These are phyloP conservation scores for Ptiloglossa arizonensis DNA, from an alignment of 1,140 invertebrate genomes.

Conservation along the genomic window DNA sequence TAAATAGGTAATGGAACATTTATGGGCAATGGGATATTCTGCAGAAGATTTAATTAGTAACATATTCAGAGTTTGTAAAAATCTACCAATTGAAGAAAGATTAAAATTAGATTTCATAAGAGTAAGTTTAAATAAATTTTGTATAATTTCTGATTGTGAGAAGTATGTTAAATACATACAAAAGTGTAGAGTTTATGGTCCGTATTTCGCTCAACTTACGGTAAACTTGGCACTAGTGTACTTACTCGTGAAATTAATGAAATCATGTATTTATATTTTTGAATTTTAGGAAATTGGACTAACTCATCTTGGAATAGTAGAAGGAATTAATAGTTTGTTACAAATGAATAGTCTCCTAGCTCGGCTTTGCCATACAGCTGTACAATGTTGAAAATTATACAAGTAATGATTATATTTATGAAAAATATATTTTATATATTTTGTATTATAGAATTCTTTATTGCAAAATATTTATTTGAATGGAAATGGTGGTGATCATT, in stretches of 20 bases:
- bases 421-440: slow-evolving; percentile 48
- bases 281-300: slow-evolving; percentile 92
- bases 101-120: slow-evolving; percentile 94
- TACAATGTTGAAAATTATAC: slow-evolving; percentile 29
- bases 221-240: not conserved
- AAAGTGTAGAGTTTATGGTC: too few species aligned
- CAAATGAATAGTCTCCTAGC: slow-evolving; percentile 95
- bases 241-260: slow-evolving; percentile 10
- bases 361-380: slow-evolving; percentile 86
- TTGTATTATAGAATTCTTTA: slow-evolving; percentile 48
- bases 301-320: slow-evolving; percentile 94
- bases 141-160: not conserved
- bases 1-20: slow-evolving; percentile 88
- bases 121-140: slow-evolving; percentile 78
- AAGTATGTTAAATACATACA: too few species aligned
- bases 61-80: slow-evolving; percentile 96
- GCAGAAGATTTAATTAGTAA: slow-evolving; percentile 98
- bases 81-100: slow-evolving; percentile 89
- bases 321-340: slow-evolving; percentile 93
- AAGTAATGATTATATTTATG: slow-evolving; percentile 6
- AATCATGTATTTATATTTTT: slow-evolving; percentile 35
- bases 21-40: slow-evolving; percentile 97
- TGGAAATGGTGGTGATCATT: not conserved
- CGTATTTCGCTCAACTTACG: too few species aligned
- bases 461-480: slow-evolving; percentile 3